A percentile compares a stretch with the other conserved stretches of the same genome.
Evolutionary conservation across 2,797 vertebrate genomes (phyloP).

Genomic region (Myotis daubentonii): DNA sequence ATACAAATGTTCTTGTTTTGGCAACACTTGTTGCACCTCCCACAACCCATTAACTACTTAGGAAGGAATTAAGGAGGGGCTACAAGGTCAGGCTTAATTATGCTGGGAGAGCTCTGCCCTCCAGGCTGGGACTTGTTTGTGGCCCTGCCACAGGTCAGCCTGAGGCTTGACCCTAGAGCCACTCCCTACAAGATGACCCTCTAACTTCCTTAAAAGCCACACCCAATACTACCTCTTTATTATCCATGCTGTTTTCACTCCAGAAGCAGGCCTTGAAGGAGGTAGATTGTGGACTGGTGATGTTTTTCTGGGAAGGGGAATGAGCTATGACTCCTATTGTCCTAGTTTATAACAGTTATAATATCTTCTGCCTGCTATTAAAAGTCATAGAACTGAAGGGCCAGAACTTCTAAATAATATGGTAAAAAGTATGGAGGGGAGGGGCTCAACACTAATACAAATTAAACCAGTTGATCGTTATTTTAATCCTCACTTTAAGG

Average conservation of each 20-base stretch:
- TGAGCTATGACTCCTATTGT: background rate
- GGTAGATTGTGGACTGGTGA: background rate
- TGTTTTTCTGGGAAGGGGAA: background rate
- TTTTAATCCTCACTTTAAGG: too few relatives aligned
- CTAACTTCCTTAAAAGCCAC: background rate
- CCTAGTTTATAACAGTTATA: background rate
- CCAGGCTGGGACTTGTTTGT: too few relatives aligned
- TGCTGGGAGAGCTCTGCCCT: too few relatives aligned
- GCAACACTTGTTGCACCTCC: too few relatives aligned
- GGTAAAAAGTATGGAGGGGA: background rate
- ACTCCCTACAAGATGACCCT: too few relatives aligned
- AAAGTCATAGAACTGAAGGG: background rate
- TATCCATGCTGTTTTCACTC: background rate
- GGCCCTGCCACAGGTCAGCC: too few relatives aligned
- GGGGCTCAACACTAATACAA: background rate
- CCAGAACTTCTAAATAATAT: background rate
- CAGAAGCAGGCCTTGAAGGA: background rate
- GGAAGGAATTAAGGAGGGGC: too few relatives aligned
- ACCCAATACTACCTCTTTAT: background rate
- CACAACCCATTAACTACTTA: too few relatives aligned
- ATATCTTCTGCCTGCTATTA: background rate
- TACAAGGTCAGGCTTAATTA: too few relatives aligned
- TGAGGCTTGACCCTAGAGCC: too few relatives aligned
- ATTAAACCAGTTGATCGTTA: background rate
- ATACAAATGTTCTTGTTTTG: too few relatives aligned